These are phyloP conservation scores for Cladorhizidae sp. DNA, from an alignment of 37 sponge, comb jelly and placozoan genomes.

Conservation along the genomic window DNA sequence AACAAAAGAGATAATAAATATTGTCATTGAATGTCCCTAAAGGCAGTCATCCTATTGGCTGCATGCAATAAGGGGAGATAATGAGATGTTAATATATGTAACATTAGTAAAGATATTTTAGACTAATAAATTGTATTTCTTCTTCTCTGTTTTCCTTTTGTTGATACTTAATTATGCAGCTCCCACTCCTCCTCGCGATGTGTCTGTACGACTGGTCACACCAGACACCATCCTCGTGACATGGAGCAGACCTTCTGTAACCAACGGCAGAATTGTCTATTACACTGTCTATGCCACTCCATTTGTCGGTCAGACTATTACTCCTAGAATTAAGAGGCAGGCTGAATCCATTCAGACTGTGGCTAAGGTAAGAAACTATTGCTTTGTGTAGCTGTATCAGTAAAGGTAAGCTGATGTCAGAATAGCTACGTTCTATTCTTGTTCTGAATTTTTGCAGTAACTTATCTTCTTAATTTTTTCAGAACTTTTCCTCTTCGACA, in stretches of 20 bases:
- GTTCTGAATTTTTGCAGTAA: too few relatives aligned
- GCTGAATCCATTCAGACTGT: background rate
- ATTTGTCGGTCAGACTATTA: background rate
- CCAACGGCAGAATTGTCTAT: slow-evolving; percentile 17
- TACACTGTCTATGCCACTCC: slow-evolving; percentile 36
- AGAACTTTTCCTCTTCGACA: too few relatives aligned
- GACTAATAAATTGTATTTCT: background rate
- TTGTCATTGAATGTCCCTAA: too few relatives aligned
- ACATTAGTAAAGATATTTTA: too few relatives aligned
- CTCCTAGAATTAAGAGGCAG: background rate
- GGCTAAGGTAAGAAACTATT: slow-evolving; percentile 19
- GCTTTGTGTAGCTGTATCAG: too few relatives aligned
- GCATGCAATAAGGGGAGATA: too few relatives aligned
- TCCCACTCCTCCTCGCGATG: slow-evolving; percentile 15
- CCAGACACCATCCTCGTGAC: slow-evolving; percentile 4
- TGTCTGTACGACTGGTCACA: background rate
- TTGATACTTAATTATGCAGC: background rate
- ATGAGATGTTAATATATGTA: too few relatives aligned
- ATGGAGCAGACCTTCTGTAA: slow-evolving; percentile 10
- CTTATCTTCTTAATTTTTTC: background rate
- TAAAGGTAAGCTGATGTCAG: too few relatives aligned
- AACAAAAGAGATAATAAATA: too few relatives aligned
- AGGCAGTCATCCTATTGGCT: too few relatives aligned
- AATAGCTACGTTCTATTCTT: too few relatives aligned
- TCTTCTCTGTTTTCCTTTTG: too few relatives aligned